Evolutionary conservation across 2,888 invertebrate species (phyloP).

Genomic region (Sympetrum striolatum): DNA sequence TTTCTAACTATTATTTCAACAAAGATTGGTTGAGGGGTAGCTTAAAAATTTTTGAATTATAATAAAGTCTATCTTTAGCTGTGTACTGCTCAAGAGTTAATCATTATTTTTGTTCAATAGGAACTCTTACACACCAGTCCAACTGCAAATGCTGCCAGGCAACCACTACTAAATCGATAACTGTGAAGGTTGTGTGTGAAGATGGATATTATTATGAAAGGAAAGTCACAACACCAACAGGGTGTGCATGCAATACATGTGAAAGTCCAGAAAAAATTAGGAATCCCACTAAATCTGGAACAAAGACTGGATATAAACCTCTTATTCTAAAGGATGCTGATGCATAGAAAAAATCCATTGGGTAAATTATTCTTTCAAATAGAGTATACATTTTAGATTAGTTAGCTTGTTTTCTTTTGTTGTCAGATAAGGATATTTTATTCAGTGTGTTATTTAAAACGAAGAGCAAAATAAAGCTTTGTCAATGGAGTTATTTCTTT

Average conservation of each 20-base stretch:
- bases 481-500: neutral
- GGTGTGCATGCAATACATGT: conserved; percentile 57
- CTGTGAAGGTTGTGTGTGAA: conserved; percentile 61
- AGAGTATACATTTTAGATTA: neutral
- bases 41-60: no score
- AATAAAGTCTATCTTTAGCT: no score
- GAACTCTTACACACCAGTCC: conserved; percentile 53
- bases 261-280: neutral
- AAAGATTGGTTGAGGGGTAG: neutral
- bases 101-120: conserved; percentile 50
- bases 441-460: neutral
- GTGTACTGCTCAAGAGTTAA: no score
- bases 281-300: neutral
- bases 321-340: neutral
- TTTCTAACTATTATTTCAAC: no score
- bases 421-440: neutral
- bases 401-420: conserved; percentile 8
- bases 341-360: neutral
- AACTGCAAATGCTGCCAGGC: conserved; percentile 63
- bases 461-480: neutral
- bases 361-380: neutral
- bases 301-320: neutral
- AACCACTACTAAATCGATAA: conserved; percentile 50
- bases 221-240: conserved; percentile 56
- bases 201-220: conserved; percentile 58